Percentiles rank a stretch among this genome's conserved stretches.
Evolutionary conservation across 2,113 vertebrate genomes (phyloP).

Genomic region (Conger conger): DNA sequence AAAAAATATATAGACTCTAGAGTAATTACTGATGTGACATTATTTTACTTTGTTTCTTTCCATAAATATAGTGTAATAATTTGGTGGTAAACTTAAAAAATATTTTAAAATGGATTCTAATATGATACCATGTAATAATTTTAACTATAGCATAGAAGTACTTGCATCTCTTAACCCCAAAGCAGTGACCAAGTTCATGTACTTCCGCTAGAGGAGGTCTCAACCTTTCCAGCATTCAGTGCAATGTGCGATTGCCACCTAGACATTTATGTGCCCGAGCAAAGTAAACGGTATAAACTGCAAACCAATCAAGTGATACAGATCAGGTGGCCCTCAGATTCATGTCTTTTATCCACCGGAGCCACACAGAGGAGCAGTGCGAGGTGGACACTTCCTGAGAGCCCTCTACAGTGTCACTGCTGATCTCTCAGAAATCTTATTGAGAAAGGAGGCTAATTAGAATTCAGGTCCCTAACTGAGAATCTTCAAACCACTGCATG

Average conservation of each 20-base stretch:
- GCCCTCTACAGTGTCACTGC: neutral
- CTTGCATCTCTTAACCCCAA: conserved; percentile 52
- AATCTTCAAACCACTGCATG: conserved; percentile 19
- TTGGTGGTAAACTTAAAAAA: conserved; percentile 54
- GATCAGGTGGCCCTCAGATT: neutral
- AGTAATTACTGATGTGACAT: neutral
- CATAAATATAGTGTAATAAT: conserved; percentile 52
- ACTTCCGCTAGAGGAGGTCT: conserved; percentile 45
- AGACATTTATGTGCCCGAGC: neutral
- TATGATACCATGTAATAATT: conserved; percentile 54
- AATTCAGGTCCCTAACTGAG: conserved; percentile 22
- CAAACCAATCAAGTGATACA: neutral
- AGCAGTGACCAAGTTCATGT: conserved; percentile 56
- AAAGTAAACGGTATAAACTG: neutral
- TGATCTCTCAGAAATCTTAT: neutral
- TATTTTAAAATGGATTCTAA: conserved; percentile 71
- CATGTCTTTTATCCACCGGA: neutral
- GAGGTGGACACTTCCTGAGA: neutral
- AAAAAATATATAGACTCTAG: conserved; percentile 27
- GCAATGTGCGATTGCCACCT: neutral
- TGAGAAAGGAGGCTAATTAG: conserved; percentile 12
- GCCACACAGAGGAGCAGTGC: neutral
- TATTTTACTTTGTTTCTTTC: conserved; percentile 29
- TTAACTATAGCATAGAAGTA: conserved; percentile 48
- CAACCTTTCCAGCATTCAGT: conserved; percentile 24